Percentiles rank a stretch among this genome's conserved stretches.
Evolutionary conservation across 92 coral and sea anemone species (phyloP).

Genomic region (Zoanthus gigantus): DNA sequence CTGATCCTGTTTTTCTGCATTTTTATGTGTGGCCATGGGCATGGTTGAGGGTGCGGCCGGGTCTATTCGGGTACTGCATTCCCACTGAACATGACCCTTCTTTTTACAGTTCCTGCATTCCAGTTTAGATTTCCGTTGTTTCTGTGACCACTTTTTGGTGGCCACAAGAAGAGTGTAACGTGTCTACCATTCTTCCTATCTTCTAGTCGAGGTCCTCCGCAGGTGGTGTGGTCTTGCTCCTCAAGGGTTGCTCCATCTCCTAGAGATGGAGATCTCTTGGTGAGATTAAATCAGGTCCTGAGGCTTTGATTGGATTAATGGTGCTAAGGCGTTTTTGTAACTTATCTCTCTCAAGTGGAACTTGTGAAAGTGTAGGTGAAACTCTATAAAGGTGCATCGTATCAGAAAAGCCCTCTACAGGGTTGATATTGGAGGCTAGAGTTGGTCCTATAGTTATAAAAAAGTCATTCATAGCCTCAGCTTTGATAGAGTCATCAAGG

Average conservation of each 20-base stretch:
- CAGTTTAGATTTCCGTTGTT: not conserved
- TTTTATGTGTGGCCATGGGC: too few species aligned
- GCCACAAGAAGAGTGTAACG: too few species aligned
- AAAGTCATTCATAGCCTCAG: slow-evolving; percentile 51
- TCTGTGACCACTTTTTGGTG: slow-evolving; percentile 12
- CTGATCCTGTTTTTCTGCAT: not conserved
- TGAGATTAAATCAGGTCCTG: slow-evolving; percentile 52
- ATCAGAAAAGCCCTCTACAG: slow-evolving; percentile 37
- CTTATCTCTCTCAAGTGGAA: slow-evolving; percentile 33
- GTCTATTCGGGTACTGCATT: slow-evolving; percentile 16
- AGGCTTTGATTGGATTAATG: slow-evolving; percentile 28
- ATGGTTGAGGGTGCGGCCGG: too few species aligned
- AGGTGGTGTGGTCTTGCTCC: too few species aligned
- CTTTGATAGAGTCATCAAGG: slow-evolving; percentile 34
- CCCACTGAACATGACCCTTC: slow-evolving; percentile 32
- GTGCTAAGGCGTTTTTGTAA: not conserved
- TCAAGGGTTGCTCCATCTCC: too few species aligned
- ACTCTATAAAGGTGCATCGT: slow-evolving; percentile 13
- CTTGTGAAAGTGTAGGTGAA: slow-evolving; percentile 50
- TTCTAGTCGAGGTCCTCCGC: too few species aligned
- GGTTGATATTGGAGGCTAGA: slow-evolving; percentile 46
- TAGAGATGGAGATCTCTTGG: slow-evolving; percentile 55
- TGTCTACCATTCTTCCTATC: too few species aligned
- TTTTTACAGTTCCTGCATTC: slow-evolving; percentile 56
- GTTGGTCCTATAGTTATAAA: slow-evolving; percentile 43